Percentiles rank a stretch among this genome's conserved stretches.
Evolutionary conservation across 2,113 vertebrate genomes (phyloP).

Genomic region (Pollimyrus isidori): DNA sequence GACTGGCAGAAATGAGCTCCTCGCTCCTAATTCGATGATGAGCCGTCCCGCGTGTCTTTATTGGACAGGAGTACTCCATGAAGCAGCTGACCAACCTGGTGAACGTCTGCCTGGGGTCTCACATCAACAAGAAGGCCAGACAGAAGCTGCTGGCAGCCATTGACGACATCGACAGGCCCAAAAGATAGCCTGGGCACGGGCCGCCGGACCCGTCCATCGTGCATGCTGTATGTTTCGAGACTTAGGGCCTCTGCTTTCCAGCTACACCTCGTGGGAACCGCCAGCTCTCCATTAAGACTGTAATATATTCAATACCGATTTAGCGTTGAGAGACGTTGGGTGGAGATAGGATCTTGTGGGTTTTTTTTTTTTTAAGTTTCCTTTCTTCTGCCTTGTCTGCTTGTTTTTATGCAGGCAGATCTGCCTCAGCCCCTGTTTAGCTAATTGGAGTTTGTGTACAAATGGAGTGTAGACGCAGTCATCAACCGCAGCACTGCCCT

Average conservation of each 20-base stretch:
- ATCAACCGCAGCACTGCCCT: constrained; percentile 13
- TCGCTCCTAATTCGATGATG: neutral
- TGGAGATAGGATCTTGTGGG: neutral
- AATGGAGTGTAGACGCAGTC: neutral
- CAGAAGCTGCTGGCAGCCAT: constrained; percentile 93
- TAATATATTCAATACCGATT: constrained; percentile 10
- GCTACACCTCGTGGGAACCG: constrained; percentile 1
- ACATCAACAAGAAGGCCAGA: constrained; percentile 97
- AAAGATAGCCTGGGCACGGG: constrained; percentile 69
- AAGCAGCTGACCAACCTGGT: constrained; percentile 95
- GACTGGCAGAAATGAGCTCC: neutral
- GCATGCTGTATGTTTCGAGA: constrained; percentile 36
- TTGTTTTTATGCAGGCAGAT: neutral
- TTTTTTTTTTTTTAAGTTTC: neutral
- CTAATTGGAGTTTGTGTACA: neutral
- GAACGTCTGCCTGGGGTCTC: constrained; percentile 91
- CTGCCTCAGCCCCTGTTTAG: neutral
- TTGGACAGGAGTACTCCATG: constrained; percentile 85
- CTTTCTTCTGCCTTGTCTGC: neutral
- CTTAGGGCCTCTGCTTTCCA: constrained; percentile 18
- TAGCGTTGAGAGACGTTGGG: neutral
- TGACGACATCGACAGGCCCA: constrained; percentile 89
- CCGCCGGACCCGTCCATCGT: constrained; percentile 4
- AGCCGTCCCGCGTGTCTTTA: constrained; percentile 37
- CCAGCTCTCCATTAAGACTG: neutral